phyloP scores from a whole-genome alignment of 2,113 vertebrate genomes.

The Onychostruthus taczanowskii region DNA sequence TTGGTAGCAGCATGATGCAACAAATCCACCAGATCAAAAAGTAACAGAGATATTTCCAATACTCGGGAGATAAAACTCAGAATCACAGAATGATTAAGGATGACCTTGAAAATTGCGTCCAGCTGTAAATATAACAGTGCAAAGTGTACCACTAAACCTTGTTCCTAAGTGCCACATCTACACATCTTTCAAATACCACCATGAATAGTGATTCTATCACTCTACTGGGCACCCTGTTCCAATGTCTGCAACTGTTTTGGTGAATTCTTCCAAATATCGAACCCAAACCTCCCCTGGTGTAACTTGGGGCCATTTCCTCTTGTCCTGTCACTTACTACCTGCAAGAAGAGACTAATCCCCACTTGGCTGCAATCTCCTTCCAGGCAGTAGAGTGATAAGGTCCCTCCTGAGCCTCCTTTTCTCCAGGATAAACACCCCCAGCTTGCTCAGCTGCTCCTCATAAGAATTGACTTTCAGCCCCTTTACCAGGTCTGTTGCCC shows the following conservation, averaged over 20 bases:
- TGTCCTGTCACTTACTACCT: neutral
- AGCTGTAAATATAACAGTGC: neutral
- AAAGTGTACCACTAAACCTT: neutral
- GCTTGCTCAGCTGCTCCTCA: neutral
- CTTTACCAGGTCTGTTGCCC: fast-evolving
- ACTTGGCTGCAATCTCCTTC: neutral
- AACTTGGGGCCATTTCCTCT: neutral
- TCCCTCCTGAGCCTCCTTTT: neutral
- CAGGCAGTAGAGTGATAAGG: neutral
- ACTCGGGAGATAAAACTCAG: neutral
- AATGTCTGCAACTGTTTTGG: neutral
- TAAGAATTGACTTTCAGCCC: neutral
- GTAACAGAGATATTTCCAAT: neutral
- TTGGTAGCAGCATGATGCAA: neutral
- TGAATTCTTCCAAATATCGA: neutral
- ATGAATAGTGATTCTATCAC: neutral
- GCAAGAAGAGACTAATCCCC: neutral
- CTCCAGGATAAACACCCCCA: neutral
- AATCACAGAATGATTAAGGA: neutral
- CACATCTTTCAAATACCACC: neutral
- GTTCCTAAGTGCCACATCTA: neutral
- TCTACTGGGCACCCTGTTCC: neutral
- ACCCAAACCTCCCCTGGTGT: neutral
- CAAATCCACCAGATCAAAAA: neutral
- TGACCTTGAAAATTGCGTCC: neutral